Base-by-base conservation (phyloP, 2,797 vertebrate species). In the Leuciscus waleckii region DNA sequence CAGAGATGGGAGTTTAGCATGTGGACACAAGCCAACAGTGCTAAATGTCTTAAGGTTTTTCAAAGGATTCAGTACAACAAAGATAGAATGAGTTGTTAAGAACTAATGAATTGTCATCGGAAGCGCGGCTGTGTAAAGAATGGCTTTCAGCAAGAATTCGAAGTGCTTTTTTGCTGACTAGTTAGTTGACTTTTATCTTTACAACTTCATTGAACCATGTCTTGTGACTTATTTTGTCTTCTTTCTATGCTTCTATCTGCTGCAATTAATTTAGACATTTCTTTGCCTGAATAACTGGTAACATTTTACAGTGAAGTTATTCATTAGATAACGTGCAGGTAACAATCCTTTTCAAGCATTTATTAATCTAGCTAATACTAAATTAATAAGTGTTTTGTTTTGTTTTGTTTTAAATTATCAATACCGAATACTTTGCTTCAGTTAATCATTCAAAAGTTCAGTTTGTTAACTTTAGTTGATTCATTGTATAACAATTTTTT, bases 51-150 rank as follows among this genome's bases (percentile, higher is more conserved):
- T 23, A 11, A 46, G 23, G 41, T 9, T 85, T 85, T 79, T 85
- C 83, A 85, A 85, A 85, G 56, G 68, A 71, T 63, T 80, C 54
- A 26, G 41, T 56, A 7, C 23, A 85, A 71, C 68, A 73, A 63
- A 56, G 39, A 43, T 32, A 0, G 65, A 65, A 71, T 73, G 77
- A 80, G 69, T 73, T 61, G 69, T 79, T 75, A 69, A 84, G 49
- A 43, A 16, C 75, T 78, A 69, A 78, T 70, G 65, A 85, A 71
- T 85, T 79, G 83, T 71, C 65, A 61, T 79, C 49, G 51, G 76
- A 85, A 79, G 75, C 67, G 0, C 67, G 54, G 76, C 29, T 58
- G 54, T 70, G 3, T 85, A 79, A 79, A 85, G 76, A 61, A 71
- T 79, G 14, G 41, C 84, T 74, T 85, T 85, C 56, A 74, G 68